Percentiles rank a stretch among this genome's conserved stretches.
phyloP scores from a whole-genome alignment of 92 coral and sea anemone genomes.

The Isaurus tuberculatus region DNA sequence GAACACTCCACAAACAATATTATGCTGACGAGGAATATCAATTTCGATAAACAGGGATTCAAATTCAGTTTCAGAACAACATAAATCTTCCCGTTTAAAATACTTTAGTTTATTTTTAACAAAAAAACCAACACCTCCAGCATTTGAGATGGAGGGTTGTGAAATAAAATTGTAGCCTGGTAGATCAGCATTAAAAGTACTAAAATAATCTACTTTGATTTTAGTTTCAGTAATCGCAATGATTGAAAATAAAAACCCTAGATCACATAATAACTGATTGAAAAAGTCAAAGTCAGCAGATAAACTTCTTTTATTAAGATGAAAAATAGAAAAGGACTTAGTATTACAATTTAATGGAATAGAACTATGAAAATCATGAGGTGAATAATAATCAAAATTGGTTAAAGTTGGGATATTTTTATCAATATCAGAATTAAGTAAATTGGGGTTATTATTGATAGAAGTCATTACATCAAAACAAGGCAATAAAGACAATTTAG shows the following conservation, averaged over 20 bases:
- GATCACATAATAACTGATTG: constrained; percentile 24
- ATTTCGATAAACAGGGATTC: neutral
- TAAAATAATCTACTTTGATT: neutral
- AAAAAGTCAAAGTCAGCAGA: constrained; percentile 6
- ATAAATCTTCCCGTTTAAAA: constrained; percentile 48
- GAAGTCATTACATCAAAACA: constrained; percentile 41
- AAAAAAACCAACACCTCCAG: constrained; percentile 71
- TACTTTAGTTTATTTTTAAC: constrained; percentile 36
- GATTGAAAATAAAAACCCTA: constrained; percentile 18
- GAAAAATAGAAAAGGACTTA: constrained; percentile 41
- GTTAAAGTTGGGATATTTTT: constrained; percentile 17
- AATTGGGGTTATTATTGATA: constrained; percentile 37
- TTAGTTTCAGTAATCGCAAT: constrained; percentile 40
- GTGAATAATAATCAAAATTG: constrained; percentile 46
- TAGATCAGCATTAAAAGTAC: neutral
- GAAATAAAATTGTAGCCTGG: constrained; percentile 51
- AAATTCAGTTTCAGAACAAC: constrained; percentile 2
- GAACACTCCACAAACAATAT: constrained; percentile 47
- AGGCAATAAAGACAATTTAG: constrained; percentile 24
- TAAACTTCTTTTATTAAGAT: constrained; percentile 45
- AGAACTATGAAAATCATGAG: constrained; percentile 29
- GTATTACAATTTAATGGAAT: constrained; percentile 19
- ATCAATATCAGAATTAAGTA: constrained; percentile 36
- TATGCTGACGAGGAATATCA: too few species aligned
- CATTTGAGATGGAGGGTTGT: constrained; percentile 52